These are phyloP conservation scores for Eupeodes latifasciatus DNA, from an alignment of 2,888 invertebrate species.

Conservation along the genomic window DNA sequence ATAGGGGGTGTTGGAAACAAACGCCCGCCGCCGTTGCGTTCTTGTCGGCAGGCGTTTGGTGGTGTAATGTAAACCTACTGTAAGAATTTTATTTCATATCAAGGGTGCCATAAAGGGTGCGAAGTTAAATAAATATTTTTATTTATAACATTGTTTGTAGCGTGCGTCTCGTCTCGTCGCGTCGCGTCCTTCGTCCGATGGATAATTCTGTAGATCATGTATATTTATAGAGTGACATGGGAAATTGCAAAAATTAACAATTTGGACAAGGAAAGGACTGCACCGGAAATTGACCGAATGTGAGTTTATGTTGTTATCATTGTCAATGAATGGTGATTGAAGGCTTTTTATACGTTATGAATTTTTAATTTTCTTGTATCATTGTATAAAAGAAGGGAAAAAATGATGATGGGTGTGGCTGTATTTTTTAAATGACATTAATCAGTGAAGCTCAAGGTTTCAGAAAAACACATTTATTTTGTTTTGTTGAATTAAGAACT, in stretches of 20 bases:
- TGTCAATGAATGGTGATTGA: conserved; percentile 70
- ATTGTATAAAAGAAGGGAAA: too few species aligned
- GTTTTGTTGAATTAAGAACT: too few species aligned
- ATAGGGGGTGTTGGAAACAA: conserved; percentile 54
- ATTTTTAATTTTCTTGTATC: conserved; percentile 64
- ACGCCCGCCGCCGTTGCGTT: conserved; percentile 2
- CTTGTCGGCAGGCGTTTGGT: conserved; percentile 6
- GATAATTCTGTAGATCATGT: conserved; percentile 23
- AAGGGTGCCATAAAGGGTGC: conserved; percentile 68
- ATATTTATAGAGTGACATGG: conserved; percentile 69
- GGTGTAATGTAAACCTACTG: conserved; percentile 49
- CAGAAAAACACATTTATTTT: too few species aligned
- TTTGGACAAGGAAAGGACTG: conserved; percentile 64
- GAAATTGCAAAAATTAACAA: conserved; percentile 73
- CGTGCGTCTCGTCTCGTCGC: background rate
- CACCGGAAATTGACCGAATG: conserved; percentile 72
- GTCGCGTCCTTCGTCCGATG: conserved; percentile 3
- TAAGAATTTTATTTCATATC: background rate
- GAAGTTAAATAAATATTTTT: conserved; percentile 70
- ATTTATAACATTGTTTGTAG: conserved; percentile 63
- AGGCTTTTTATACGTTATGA: conserved; percentile 76
- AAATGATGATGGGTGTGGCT: too few species aligned
- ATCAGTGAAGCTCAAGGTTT: too few species aligned
- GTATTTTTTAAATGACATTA: too few species aligned
- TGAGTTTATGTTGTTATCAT: conserved; percentile 57